Evolutionary conservation across 2,113 vertebrate species (phyloP).

Genomic region (Channa maculata): DNA sequence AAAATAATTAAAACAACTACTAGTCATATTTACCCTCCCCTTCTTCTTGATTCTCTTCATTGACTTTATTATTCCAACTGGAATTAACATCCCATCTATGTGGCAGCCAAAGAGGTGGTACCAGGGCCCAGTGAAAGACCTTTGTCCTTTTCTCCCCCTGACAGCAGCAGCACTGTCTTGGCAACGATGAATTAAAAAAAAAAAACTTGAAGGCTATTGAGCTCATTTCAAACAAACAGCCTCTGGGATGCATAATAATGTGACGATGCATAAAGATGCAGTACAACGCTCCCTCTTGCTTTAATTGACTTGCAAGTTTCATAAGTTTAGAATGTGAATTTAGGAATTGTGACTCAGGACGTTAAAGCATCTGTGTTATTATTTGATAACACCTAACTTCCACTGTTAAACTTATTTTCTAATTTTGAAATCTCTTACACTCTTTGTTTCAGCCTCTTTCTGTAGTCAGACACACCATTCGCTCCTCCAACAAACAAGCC

Average conservation of each 20-base stretch:
- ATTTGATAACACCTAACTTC: neutral
- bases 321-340: neutral
- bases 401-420: neutral
- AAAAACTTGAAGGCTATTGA: slow-evolving; percentile 58
- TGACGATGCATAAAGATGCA: neutral
- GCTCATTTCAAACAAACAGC: slow-evolving; percentile 56
- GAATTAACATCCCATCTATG: slow-evolving; percentile 52
- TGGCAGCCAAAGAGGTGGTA: slow-evolving; percentile 75
- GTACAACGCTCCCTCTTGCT: slow-evolving; percentile 11
- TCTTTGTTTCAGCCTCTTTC: slow-evolving; percentile 85
- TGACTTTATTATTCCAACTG: slow-evolving; percentile 57
- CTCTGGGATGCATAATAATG: slow-evolving; percentile 72
- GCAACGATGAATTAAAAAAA: slow-evolving; percentile 53
- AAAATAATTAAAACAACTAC: slow-evolving; percentile 25
- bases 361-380: too few species aligned
- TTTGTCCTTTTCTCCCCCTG: slow-evolving; percentile 68
- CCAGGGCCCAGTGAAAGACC: slow-evolving; percentile 61
- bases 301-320: neutral
- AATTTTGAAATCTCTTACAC: neutral
- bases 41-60: slow-evolving; percentile 36
- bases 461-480: slow-evolving; percentile 93
- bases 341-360: neutral
- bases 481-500: slow-evolving; percentile 90
- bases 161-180: slow-evolving; percentile 73
- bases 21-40: slow-evolving; percentile 25